Conservation (phyloP, 1,140 invertebrate genomes). For the Hyles vespertilio region DNA sequence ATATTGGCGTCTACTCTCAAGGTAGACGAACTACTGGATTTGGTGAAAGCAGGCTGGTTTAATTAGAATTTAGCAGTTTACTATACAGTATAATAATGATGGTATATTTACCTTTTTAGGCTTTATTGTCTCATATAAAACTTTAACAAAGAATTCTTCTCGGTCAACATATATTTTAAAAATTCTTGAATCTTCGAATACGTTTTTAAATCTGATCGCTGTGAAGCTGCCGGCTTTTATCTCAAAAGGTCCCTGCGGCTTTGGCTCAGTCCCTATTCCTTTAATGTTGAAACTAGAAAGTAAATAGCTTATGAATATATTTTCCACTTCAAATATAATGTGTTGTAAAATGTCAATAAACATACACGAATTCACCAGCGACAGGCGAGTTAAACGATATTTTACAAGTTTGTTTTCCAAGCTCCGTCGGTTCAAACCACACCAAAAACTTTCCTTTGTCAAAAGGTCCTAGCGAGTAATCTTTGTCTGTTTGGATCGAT, state of each 20-base stretch:
- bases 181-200: constrained; percentile 46
- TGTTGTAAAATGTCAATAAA: constrained; percentile 1
- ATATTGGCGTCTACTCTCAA: no score
- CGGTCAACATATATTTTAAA: constrained; percentile 52
- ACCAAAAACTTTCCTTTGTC: constrained; percentile 62
- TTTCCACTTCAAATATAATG: no score
- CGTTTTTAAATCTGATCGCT: constrained; percentile 53
- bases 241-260: constrained; percentile 53
- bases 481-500: constrained; percentile 46
- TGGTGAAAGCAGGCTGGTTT: no score
- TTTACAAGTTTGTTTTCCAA: constrained; percentile 44
- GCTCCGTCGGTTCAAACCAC: constrained; percentile 53
- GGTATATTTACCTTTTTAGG: constrained; percentile 48
- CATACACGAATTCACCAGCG: constrained; percentile 61
- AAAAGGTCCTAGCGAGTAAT: constrained; percentile 40
- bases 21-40: no score
- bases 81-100: no score
- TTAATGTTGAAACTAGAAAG: constrained; percentile 49
- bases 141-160: constrained; percentile 56
- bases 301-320: not conserved
- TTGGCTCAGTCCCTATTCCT: constrained; percentile 44
- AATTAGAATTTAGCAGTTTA: no score
- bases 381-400: constrained; percentile 49
- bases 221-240: constrained; percentile 43
- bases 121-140: constrained; percentile 41